These are phyloP conservation scores for Brenthis daphne DNA, from an alignment of 2,888 invertebrate species.

Conservation along the genomic window DNA sequence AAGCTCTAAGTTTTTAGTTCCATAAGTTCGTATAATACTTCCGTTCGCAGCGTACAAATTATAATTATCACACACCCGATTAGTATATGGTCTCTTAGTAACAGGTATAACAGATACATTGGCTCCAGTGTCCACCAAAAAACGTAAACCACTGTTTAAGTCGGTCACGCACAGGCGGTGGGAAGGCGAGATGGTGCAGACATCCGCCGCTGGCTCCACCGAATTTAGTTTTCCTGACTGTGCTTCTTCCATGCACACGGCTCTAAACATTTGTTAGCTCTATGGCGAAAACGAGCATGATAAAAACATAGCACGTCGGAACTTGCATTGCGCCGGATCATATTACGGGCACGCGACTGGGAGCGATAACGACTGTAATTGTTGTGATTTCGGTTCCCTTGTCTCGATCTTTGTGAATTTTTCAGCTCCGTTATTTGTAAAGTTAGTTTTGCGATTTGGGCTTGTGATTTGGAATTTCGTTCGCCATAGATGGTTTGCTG, in stretches of 20 bases:
- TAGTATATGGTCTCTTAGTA: no score
- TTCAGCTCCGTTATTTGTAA: constrained; percentile 22
- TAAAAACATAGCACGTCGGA: constrained; percentile 21
- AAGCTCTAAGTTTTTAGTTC: background rate
- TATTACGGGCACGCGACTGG: constrained; percentile 24
- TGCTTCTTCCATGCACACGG: constrained; percentile 24
- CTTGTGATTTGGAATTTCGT: background rate
- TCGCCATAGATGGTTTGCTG: no score
- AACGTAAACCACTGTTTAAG: constrained; percentile 6
- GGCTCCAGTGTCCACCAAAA: background rate
- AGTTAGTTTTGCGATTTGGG: background rate
- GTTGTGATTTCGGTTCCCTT: constrained; percentile 11
- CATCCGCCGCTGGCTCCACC: background rate
- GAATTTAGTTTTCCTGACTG: constrained; percentile 1
- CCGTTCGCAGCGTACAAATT: no score
- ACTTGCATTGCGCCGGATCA: background rate
- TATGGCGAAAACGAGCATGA: constrained; percentile 27
- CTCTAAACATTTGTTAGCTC: constrained; percentile 16
- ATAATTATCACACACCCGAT: no score
- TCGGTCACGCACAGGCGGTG: constrained; percentile 9
- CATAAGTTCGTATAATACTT: no score
- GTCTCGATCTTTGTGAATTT: constrained; percentile 10
- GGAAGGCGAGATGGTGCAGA: background rate
- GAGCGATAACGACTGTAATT: no score
- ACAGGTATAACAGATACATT: no score